Base-by-base conservation (phyloP, 1,140 invertebrate genomes). In the Pseudomyrmex flavicornis region DNA sequence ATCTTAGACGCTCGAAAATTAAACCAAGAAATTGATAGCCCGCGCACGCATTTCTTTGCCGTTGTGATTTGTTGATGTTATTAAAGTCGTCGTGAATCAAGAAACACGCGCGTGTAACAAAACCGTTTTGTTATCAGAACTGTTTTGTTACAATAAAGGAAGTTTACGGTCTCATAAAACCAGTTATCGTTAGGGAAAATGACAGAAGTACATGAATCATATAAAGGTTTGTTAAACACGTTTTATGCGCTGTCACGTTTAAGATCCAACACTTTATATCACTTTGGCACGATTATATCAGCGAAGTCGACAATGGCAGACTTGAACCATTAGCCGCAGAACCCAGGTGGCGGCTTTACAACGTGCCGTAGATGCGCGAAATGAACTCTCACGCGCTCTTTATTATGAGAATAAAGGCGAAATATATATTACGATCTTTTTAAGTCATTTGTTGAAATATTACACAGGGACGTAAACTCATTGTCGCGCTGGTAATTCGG, bases 181-280 rank as follows among this genome's bases (percentile, higher is more conserved):
- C 20, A 69, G 13, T 79, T 79, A 79, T n/a, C 75, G 65, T 35
- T 0, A 35, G 10, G 44, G 12, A n/a, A 69, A 79, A 79, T n/a
- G 20, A 58, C n/a, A 58, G 8, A 50, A 76, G 26, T 79, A 46
- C 54, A 61, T 15, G 22, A 58, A 20, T 59, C 13, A 15, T 70
- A 72, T 35, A 12, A 72, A 69, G 20, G 10, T 50, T 26, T 59
- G 54, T 59, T 80, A 80, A 80, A 72, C n/a, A 44, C 59, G 70
- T 26, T n/a, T 12, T 12, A 10, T 46, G n/a, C 15, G 50, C 61
- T 35, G 35, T 35, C 35, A 35, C 44, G 44, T 61, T 79, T 80
- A 59, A 80, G 56, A 80, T 54, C 54, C 72, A 72, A 80, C 70
- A 72, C 54, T 70, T 80, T 70, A 80, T 22, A 54, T 80, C 65